Evolutionary conservation across 1,140 invertebrate species (phyloP).

Genomic region (Brachionus plicatilis): DNA sequence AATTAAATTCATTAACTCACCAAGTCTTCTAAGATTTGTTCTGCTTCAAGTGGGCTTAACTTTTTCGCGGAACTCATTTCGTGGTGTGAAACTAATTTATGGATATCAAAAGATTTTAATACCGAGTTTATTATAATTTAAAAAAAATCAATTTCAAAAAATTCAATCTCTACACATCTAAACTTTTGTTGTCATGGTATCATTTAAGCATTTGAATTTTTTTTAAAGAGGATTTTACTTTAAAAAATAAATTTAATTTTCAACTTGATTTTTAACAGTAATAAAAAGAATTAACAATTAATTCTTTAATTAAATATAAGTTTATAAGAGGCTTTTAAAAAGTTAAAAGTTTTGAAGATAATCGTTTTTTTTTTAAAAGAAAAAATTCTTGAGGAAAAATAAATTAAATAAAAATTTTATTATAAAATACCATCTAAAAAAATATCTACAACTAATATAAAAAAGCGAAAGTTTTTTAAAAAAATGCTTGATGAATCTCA

Average conservation of each 20-base stretch:
- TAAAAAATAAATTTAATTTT: not conserved
- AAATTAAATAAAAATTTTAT: not conserved
- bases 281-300: not conserved
- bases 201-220: not conserved
- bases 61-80: not conserved
- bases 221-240: not conserved
- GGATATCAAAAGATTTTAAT: not conserved
- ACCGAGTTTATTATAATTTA: slow-evolving; percentile 23
- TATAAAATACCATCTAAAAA: not conserved
- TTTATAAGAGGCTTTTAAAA: not conserved
- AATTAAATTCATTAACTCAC: not conserved
- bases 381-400: not conserved
- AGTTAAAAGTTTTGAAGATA: not conserved
- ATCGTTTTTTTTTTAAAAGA: not conserved
- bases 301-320: not conserved
- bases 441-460: not conserved
- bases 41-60: not conserved
- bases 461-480: not conserved
- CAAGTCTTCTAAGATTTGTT: slow-evolving; percentile 24
- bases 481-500: slow-evolving; percentile 37
- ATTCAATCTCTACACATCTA: slow-evolving; percentile 10
- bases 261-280: not conserved
- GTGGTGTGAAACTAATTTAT: not conserved
- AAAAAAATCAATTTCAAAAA: slow-evolving; percentile 10
- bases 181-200: slow-evolving; percentile 13